Evolutionary conservation across 2,113 vertebrate species (phyloP).

Genomic region (Scophthalmus maximus): DNA sequence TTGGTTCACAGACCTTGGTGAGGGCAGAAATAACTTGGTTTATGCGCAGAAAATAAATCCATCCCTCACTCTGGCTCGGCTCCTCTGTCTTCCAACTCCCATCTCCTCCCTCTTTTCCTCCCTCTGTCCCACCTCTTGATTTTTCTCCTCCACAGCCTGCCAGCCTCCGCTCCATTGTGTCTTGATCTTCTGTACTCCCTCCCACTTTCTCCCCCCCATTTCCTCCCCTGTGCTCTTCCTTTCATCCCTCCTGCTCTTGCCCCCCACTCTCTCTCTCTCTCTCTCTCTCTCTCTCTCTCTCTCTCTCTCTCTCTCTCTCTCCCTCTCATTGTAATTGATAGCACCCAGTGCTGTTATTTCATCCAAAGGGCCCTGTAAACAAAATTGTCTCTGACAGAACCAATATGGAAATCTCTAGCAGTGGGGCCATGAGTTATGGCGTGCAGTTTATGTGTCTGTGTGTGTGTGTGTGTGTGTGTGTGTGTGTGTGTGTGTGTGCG

Average conservation of each 20-base stretch:
- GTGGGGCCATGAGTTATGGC: constrained; percentile 70
- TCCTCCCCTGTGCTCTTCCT: background rate
- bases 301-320: constrained; percentile 3
- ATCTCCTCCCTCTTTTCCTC: background rate
- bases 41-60: constrained; percentile 36
- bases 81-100: background rate
- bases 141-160: background rate
- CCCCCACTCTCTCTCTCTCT: background rate
- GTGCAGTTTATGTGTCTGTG: constrained; percentile 29
- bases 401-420: constrained; percentile 81
- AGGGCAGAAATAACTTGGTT: constrained; percentile 35
- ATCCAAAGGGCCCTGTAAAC: constrained; percentile 83
- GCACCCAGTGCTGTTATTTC: constrained; percentile 77
- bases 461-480: constrained; percentile 23
- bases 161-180: constrained; percentile 2
- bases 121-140: constrained; percentile 9
- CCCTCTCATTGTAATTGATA: constrained; percentile 73
- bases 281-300: constrained; percentile 4
- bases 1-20: constrained; percentile 31
- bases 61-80: constrained; percentile 14
- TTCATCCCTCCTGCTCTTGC: constrained; percentile 11
- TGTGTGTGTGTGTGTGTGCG: background rate
- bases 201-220: background rate
- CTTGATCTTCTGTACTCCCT: constrained; percentile 10
- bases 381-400: constrained; percentile 78